Percentiles rank a stretch among this genome's conserved stretches.
phyloP scores from a whole-genome alignment of 2,888 invertebrate genomes.

The Drosophila stalkeri region DNA sequence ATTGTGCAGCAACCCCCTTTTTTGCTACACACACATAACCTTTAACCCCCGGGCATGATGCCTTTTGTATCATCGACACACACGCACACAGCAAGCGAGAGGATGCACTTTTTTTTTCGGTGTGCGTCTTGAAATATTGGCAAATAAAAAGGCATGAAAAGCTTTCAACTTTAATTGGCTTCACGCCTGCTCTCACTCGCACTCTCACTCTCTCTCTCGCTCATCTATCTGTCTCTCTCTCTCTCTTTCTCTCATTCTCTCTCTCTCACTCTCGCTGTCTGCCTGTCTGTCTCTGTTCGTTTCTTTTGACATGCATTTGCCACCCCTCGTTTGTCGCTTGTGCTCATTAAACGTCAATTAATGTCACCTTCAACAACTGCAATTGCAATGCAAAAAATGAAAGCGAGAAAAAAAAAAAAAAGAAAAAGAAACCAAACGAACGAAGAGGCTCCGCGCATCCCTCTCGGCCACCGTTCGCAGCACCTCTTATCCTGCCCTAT shows the following conservation, averaged over 20 bases:
- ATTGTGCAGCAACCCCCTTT: constrained; percentile 41
- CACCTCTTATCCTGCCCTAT: constrained; percentile 7
- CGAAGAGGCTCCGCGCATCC: constrained; percentile 2
- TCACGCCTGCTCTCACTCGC: constrained; percentile 27
- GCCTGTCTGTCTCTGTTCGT: not conserved
- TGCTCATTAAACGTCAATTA: constrained; percentile 75
- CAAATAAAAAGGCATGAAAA: constrained; percentile 57
- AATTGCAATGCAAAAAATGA: constrained; percentile 53
- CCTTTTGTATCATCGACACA: constrained; percentile 10
- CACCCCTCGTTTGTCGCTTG: constrained; percentile 28
- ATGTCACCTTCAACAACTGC: constrained; percentile 78
- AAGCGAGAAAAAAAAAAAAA: not conserved
- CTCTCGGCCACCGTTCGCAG: not conserved
- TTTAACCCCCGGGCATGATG: constrained; percentile 38
- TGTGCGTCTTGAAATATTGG: constrained; percentile 49
- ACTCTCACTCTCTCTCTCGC: not conserved
- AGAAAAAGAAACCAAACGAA: not conserved
- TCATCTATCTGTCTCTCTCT: not conserved
- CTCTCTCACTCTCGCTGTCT: not conserved
- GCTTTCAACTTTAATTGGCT: constrained; percentile 53
- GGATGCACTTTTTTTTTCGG: constrained; percentile 62
- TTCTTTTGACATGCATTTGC: constrained; percentile 7
- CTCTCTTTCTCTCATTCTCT: not conserved
- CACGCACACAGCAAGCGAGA: constrained; percentile 16
- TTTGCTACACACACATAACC: constrained; percentile 31